These are phyloP conservation scores for Cerceris rybyensis DNA, from an alignment of 2,888 invertebrate species.

Conservation along the genomic window DNA sequence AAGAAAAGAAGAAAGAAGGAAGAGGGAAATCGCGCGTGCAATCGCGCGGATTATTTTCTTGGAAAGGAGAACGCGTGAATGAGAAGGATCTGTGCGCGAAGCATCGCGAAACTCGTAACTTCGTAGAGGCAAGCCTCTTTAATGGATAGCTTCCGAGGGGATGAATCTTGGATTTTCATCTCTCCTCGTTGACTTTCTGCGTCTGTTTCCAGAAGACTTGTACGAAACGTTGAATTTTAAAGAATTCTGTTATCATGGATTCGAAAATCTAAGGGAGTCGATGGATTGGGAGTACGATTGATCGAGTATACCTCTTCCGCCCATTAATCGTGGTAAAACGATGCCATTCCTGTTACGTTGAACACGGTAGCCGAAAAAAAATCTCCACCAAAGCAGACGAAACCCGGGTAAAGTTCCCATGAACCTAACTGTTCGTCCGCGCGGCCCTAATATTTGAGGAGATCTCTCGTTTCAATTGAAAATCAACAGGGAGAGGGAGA, in stretches of 20 bases:
- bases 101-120: background rate
- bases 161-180: constrained; percentile 6
- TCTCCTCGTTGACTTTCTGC: background rate
- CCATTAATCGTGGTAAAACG: constrained; percentile 40
- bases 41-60: constrained; percentile 58
- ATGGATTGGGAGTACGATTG: background rate
- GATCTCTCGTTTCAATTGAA: constrained; percentile 81
- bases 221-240: background rate
- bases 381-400: constrained; percentile 51
- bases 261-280: background rate
- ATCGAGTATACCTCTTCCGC: constrained; percentile 13
- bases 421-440: constrained; percentile 75
- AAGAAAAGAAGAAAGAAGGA: constrained; percentile 22
- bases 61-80: constrained; percentile 27
- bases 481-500: constrained; percentile 74
- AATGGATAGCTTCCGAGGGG: constrained; percentile 1
- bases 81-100: constrained; percentile 10
- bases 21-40: constrained; percentile 62
- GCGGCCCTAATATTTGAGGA: constrained; percentile 77
- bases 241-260: background rate
- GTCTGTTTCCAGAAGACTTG: background rate
- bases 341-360: constrained; percentile 13
- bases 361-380: constrained; percentile 29
- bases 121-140: background rate
- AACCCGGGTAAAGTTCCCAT: constrained; percentile 72